Conservation (phyloP, 2,113 vertebrate genomes). For the Peromyscus californicus region DNA sequence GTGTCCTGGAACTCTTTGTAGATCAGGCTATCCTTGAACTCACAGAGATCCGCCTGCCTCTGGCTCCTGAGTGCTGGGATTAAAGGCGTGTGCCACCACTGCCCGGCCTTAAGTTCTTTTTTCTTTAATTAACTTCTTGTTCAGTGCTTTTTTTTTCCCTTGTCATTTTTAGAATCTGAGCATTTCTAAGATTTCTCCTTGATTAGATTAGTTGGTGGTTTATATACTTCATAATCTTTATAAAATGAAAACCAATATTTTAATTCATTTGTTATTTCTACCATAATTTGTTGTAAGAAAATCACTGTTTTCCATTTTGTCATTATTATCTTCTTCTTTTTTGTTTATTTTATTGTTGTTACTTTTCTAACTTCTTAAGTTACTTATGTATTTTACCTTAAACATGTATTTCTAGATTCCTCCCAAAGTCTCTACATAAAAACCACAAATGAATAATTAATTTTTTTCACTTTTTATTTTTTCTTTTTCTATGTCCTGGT, state of each 20-base stretch:
- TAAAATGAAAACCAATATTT: slow-evolving; percentile 8
- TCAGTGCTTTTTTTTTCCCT: not conserved
- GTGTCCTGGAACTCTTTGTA: not conserved
- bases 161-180: not conserved
- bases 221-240: not conserved
- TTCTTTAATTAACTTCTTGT: not conserved
- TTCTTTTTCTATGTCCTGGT: accelerated
- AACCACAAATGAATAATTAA: no score
- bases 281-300: not conserved
- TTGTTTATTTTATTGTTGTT: not conserved
- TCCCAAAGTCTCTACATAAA: not conserved
- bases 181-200: not conserved
- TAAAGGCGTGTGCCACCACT: not conserved
- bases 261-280: not conserved
- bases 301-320: not conserved
- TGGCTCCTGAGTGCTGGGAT: not conserved
- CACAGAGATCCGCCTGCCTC: not conserved
- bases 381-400: not conserved
- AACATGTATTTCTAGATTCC: not conserved
- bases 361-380: slow-evolving; percentile 13
- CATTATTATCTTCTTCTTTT: not conserved
- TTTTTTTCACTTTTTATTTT: not conserved
- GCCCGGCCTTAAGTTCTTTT: not conserved
- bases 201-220: not conserved
- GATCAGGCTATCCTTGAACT: not conserved